These are phyloP conservation scores for Musca domestica DNA, from an alignment of 1,140 invertebrate genomes.

Conservation along the genomic window DNA sequence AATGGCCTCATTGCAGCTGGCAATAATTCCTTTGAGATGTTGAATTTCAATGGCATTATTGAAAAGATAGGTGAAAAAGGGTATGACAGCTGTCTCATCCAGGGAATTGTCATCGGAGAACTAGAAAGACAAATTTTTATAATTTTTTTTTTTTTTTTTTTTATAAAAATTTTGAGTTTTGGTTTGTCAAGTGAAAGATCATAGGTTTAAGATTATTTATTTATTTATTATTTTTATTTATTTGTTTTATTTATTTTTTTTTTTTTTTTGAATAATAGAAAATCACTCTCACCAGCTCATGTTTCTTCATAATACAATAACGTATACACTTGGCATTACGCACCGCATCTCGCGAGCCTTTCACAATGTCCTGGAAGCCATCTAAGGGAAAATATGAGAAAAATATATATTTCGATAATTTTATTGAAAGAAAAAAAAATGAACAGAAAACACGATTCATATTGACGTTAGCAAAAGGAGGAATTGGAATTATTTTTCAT, in stretches of 20 bases:
- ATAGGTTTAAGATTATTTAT: not conserved
- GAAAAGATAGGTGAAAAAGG: constrained; percentile 17
- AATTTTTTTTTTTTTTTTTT: no score
- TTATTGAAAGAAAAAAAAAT: not conserved
- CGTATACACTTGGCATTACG: constrained; percentile 22
- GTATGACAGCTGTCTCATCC: constrained; percentile 11
- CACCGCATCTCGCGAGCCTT: constrained; percentile 13
- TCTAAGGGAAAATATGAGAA: not conserved
- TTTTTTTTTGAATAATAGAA: no score
- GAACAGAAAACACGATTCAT: no score
- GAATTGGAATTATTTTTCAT: no score
- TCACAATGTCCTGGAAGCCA: constrained; percentile 21
- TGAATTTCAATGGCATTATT: constrained; percentile 15
- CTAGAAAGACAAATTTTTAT: not conserved
- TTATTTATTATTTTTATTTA: no score
- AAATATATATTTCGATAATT: no score
- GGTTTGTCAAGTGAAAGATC: no score
- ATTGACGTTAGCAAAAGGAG: no score
- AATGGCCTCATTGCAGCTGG: not conserved
- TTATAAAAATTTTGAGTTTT: no score
- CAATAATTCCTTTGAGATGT: not conserved
- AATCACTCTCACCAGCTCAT: constrained; percentile 19
- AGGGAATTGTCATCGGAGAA: constrained; percentile 10
- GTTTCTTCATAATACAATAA: constrained; percentile 26
- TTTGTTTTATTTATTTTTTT: not conserved